Evolutionary conservation across 1,140 invertebrate species (phyloP), one percentile per base, ranked within the genome.

Genomic region (Drosophila paulistorum): DNA sequence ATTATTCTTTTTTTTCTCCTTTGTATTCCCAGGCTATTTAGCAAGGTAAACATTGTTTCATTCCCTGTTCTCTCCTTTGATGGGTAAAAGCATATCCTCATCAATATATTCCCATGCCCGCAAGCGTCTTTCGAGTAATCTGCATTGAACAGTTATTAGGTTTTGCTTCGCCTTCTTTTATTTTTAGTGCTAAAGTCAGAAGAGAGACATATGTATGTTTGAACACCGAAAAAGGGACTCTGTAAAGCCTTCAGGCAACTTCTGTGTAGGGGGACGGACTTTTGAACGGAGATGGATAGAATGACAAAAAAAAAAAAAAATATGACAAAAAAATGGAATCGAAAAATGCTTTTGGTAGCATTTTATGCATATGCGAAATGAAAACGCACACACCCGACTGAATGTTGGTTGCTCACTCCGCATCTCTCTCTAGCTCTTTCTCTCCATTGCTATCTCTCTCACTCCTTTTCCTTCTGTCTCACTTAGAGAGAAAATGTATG

Each of bases 91-190:
- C 51, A 14, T 62, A 37, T n/a, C 9, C 33, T n/a, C 26, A 59
- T 62, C 67, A 59, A 37, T 41, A 57, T 63, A 30, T 17, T 65
- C 51, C n/a, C 30, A 42, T 68, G 70, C 51, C 77, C 45, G 1
- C 57, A 59, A 73, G 60, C 54, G 75, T 74, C 54, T 70, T 26
- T 23, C 58, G 51, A 74, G 84, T 87, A 83, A 89, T 87, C 83
- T 74, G 68, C 79, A 87, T 89, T 77, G 83, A 83, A 83, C 73
- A 83, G 83, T 89, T 87, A 83, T 89, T 83, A 83, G 77, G 77
- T 79, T 87, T 83, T 83, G 71, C 17, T 51, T 23, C 45, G 14
- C 17, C 17, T 51, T 23, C 9, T 3, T 23, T 48, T 9, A 7
- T 51, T 51, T 23, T 51, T 23, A 11, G 9, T 20, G 7, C 45